Evolutionary conservation across 2,888 invertebrate genomes (phyloP), one percentile per base, ranked within the genome.

Genomic region (Parasteatoda lunata): DNA sequence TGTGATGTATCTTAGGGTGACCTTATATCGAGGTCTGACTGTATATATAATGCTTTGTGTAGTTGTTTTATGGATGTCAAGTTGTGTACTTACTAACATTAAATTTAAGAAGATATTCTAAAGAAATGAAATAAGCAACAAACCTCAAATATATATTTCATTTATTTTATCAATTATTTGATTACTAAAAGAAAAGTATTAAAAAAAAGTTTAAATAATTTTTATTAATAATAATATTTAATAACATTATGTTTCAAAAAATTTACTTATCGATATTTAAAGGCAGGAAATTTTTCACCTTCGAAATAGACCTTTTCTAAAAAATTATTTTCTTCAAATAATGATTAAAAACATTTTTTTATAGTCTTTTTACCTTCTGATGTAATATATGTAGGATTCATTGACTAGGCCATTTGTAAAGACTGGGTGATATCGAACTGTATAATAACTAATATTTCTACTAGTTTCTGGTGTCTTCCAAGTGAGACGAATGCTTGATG

Each of bases 401-500:
- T 90, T 90, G 70, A 89, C 86, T 71, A 87, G 77, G 73, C 89
- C 88, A 77, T 85, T 84, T 66, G 80, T 79, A 83, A 91, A 91
- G 81, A 93, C 93, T 69, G 92, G 91, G 75, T 92, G 91, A 90
- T 93, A 94, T 90, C 94, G 94, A 77, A 94, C 91, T 89, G 93
- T 93, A 90, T 93, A 94, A 90, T 91, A 93, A 90, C 92, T 92
- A 73, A 92, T 91, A 85, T 90, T 90, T 89, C 88, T 88, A 83
- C 66, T 88, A 71, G 88, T 54, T 15, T 86, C 82, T 45, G 92
- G 90, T 75, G 92, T 90, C 49, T 91, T 91, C 94, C 94, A 94
- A 0, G 92, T 92, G 78, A 94, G 90, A 89, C 93, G 93, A 87
- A 94, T 93, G 68, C 93, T 92, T 80, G 92, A 93, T 11, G 94